Percentiles rank a stretch among this genome's conserved stretches.
phyloP scores from a whole-genome alignment of 2,113 vertebrate species.

The Notechis scutatus region DNA sequence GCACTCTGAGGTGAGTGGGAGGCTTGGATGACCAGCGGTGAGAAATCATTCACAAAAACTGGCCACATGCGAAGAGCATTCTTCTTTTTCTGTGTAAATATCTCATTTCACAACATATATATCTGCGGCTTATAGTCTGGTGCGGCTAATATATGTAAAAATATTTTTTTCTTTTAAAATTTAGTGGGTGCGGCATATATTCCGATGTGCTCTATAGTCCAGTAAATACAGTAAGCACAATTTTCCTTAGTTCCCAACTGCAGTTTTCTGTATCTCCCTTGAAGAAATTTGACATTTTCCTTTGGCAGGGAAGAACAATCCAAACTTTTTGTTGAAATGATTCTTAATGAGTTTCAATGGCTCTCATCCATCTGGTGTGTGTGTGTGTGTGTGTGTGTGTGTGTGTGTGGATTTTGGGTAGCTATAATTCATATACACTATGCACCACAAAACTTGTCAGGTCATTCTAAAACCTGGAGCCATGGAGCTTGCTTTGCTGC shows the following conservation, averaged over 20 bases:
- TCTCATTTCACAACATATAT: too few species aligned
- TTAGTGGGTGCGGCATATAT: too few species aligned
- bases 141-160: too few species aligned
- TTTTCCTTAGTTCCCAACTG: background rate
- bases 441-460: constrained; percentile 10
- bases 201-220: too few species aligned
- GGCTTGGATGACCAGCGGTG: too few species aligned
- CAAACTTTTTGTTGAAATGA: background rate
- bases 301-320: background rate
- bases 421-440: background rate
- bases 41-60: too few species aligned
- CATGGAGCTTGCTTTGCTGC: constrained; percentile 46
- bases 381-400: background rate
- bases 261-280: background rate
- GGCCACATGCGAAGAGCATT: too few species aligned
- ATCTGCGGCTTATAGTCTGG: too few species aligned
- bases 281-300: background rate
- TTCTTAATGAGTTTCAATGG: background rate
- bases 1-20: too few species aligned
- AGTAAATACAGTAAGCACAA: background rate
- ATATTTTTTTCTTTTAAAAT: too few species aligned
- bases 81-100: too few species aligned
- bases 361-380: constrained; percentile 2
- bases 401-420: background rate
- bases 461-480: constrained; percentile 29